A percentile compares a stretch with the other conserved stretches of the same genome.
phyloP scores from a whole-genome alignment of 2,113 vertebrate species.

The Platysternon megacephalum region DNA sequence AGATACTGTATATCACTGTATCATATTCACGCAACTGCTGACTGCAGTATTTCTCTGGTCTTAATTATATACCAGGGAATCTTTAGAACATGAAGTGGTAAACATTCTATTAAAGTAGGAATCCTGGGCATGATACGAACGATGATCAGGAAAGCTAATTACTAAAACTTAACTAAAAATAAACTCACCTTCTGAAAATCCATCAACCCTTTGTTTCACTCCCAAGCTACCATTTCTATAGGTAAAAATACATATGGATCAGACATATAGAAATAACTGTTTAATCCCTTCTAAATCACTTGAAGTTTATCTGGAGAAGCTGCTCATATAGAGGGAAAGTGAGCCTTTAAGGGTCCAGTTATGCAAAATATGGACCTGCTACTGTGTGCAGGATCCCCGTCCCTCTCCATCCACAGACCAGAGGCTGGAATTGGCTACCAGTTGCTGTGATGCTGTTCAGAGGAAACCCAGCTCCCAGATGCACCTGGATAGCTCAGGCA shows the following conservation, averaged over 20 bases:
- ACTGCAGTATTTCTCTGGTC: constrained; percentile 27
- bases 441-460: background rate
- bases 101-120: constrained; percentile 29
- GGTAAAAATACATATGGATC: background rate
- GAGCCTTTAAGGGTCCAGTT: background rate
- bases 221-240: background rate
- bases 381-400: background rate
- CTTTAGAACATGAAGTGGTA: background rate
- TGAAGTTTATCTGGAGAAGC: constrained; percentile 19
- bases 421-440: background rate
- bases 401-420: background rate
- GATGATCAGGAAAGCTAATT: background rate
- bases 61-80: constrained; percentile 29
- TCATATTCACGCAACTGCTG: constrained; percentile 45
- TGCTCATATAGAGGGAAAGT: background rate
- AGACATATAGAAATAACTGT: background rate
- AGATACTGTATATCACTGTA: constrained; percentile 39
- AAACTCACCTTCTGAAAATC: accelerated
- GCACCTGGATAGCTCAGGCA: background rate
- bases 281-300: background rate
- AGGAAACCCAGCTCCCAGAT: background rate
- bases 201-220: background rate
- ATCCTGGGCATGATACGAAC: background rate
- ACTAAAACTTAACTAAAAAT: accelerated
- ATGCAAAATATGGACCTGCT: background rate